Conservation (phyloP, 1,140 invertebrate genomes). For the Pachyrhynchus sulphureomaculatus region DNA sequence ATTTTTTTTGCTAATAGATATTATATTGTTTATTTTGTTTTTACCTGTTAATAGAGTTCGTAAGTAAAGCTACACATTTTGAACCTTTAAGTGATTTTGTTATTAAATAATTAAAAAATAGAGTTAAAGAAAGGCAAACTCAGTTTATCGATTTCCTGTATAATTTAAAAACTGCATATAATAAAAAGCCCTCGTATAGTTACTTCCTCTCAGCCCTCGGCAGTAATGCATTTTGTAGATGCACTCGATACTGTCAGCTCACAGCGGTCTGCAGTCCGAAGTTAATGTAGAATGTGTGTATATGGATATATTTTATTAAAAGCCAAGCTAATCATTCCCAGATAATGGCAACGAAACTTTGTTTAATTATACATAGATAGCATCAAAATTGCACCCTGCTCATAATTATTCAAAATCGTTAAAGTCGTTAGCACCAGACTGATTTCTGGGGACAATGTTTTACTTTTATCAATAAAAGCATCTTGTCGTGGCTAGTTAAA, state of each 20-base stretch:
- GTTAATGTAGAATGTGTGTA: conserved; percentile 41
- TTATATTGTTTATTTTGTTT: too few species aligned
- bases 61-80: too few species aligned
- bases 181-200: conserved; percentile 26
- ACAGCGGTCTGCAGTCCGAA: conserved; percentile 22
- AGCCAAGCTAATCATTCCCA: conserved; percentile 29
- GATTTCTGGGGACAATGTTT: conserved; percentile 2
- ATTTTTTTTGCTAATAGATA: too few species aligned
- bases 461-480: conserved; percentile 12
- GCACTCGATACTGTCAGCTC: conserved; percentile 35
- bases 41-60: too few species aligned
- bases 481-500: conserved; percentile 5
- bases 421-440: conserved; percentile 9
- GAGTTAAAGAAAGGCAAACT: too few species aligned
- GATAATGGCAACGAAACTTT: conserved; percentile 29
- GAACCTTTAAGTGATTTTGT: too few species aligned
- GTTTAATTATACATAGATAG: conserved; percentile 28
- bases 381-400: conserved; percentile 18
- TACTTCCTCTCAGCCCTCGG: conserved; percentile 34
- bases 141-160: too few species aligned
- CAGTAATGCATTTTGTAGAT: conserved; percentile 41
- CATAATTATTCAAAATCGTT: conserved; percentile 26
- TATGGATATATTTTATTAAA: conserved; percentile 42
- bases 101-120: too few species aligned
- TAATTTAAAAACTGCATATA: too few species aligned